phyloP scores from a whole-genome alignment of 2,888 invertebrate species.

The Baronia brevicornis region DNA sequence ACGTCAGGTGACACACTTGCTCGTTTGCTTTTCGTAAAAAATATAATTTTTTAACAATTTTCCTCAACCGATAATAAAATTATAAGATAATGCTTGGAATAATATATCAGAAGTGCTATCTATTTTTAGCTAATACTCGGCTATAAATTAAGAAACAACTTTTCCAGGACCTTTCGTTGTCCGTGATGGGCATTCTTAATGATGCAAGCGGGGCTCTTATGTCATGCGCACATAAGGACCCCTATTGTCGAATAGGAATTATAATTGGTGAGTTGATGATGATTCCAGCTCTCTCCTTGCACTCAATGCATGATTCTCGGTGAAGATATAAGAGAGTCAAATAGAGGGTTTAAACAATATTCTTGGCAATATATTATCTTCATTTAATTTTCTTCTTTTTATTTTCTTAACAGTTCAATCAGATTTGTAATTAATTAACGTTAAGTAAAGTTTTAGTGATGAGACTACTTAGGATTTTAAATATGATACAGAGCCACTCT shows the following conservation, averaged over 20 bases:
- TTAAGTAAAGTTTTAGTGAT: too few species aligned
- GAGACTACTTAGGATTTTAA: too few species aligned
- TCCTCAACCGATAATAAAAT: too few species aligned
- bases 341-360: constrained; percentile 45
- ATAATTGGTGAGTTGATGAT: constrained; percentile 85
- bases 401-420: constrained; percentile 1
- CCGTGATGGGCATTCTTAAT: constrained; percentile 93
- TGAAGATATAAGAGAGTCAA: constrained; percentile 52
- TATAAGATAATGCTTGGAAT: too few species aligned
- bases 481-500: too few species aligned
- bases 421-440: too few species aligned
- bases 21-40: too few species aligned
- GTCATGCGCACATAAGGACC: constrained; percentile 91
- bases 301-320: constrained; percentile 52
- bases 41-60: too few species aligned
- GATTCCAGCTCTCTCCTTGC: constrained; percentile 51
- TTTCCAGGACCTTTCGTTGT: constrained; percentile 86
- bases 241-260: constrained; percentile 85
- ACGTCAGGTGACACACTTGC: too few species aligned
- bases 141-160: constrained; percentile 24
- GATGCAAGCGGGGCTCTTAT: constrained; percentile 95
- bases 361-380: constrained; percentile 7
- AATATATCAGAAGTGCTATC: too few species aligned
- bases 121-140: neutral
- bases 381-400: neutral